A percentile compares a stretch with the other conserved stretches of the same genome.
phyloP scores from a whole-genome alignment of 2,113 vertebrate species.

The Prunella himalayana region DNA sequence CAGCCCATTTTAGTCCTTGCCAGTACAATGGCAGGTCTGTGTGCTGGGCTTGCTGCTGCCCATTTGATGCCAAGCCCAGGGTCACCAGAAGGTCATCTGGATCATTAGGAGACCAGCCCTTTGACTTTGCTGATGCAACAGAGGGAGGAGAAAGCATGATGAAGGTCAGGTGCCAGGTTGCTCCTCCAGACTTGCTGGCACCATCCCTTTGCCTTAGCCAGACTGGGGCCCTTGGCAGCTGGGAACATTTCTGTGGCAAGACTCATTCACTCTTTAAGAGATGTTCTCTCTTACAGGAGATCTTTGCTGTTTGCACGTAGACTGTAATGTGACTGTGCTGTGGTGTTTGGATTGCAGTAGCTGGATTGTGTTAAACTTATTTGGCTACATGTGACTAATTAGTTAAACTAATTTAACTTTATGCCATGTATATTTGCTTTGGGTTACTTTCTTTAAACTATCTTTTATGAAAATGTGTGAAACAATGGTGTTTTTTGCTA shows the following conservation, averaged over 20 bases:
- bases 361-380: not conserved
- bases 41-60: not conserved
- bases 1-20: not conserved
- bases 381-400: not conserved
- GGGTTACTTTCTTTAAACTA: not conserved
- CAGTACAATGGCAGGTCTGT: conserved; percentile 14
- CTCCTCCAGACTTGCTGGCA: not conserved
- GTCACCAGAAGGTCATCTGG: not conserved
- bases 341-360: not conserved
- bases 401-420: not conserved
- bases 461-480: not conserved
- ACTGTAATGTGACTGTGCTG: not conserved
- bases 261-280: accelerated
- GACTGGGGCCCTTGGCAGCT: not conserved
- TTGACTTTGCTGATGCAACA: not conserved
- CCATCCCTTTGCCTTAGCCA: not conserved
- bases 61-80: not conserved
- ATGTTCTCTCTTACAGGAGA: not conserved
- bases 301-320: not conserved
- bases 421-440: not conserved
- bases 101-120: conserved; percentile 22
- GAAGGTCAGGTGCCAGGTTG: not conserved
- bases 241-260: not conserved
- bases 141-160: not conserved
- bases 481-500: not conserved